Evolutionary conservation across 2,113 vertebrate species (phyloP).

Genomic region (Bungarus multicinctus): DNA sequence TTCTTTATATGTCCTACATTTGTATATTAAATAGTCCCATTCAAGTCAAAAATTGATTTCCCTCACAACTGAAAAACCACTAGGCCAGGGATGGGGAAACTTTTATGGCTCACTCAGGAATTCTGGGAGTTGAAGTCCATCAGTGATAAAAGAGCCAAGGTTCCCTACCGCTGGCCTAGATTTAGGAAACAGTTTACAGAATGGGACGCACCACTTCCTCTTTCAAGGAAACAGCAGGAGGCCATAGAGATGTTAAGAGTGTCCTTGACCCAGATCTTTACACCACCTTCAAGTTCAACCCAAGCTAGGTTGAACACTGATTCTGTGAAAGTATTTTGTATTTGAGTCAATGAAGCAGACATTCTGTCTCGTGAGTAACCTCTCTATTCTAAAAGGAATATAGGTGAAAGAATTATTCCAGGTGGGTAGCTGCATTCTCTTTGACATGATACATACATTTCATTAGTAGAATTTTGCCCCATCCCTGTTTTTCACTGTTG

Average conservation of each 20-base stretch:
- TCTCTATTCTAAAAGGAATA: background rate
- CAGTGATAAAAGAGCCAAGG: no score
- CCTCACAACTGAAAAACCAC: no score
- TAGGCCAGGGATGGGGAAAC: no score
- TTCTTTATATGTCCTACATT: no score
- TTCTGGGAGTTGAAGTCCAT: no score
- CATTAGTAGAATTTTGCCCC: background rate
- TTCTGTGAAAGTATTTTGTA: background rate
- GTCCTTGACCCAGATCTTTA: background rate
- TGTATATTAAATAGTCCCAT: no score
- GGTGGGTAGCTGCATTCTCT: background rate
- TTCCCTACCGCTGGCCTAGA: no score
- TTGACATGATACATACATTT: background rate
- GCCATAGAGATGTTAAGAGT: background rate
- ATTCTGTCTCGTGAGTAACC: background rate
- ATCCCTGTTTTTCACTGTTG: background rate
- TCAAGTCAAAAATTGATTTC: no score
- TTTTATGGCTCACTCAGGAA: no score
- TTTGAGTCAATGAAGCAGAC: background rate
- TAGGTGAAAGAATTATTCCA: background rate
- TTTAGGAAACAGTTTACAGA: background rate
- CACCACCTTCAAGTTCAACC: background rate
- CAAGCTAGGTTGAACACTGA: background rate
- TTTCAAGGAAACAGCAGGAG: background rate
- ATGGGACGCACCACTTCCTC: background rate